Percentiles rank a stretch among this genome's conserved stretches.
Evolutionary conservation across 2,888 invertebrate genomes (phyloP).

Genomic region (Empis stercorea): DNA sequence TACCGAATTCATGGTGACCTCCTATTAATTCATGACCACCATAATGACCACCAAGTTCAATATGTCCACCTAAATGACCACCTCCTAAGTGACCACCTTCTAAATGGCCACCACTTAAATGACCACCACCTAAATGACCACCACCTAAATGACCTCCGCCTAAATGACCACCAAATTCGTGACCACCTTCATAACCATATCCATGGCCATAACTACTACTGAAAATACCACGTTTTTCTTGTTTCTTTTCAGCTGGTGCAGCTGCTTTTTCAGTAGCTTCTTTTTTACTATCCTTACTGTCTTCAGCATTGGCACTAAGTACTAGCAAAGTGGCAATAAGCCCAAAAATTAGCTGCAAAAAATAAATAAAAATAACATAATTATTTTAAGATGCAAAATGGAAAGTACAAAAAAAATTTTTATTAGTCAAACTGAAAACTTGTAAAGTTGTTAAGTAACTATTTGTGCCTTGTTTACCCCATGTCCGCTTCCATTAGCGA

Average conservation of each 20-base stretch:
- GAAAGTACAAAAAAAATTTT: conserved; percentile 5
- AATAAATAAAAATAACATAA: conserved; percentile 2
- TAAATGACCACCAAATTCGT: conserved; percentile 20
- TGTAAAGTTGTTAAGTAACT: neutral
- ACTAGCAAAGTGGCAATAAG: conserved; percentile 46
- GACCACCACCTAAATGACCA: conserved; percentile 17
- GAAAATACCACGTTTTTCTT: conserved; percentile 61
- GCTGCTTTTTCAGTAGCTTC: conserved; percentile 26
- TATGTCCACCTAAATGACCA: conserved; percentile 9
- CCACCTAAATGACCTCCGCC: conserved; percentile 25
- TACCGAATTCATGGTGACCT: conserved; percentile 13
- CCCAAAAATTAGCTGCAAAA: conserved; percentile 30
- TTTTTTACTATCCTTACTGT: conserved; percentile 36
- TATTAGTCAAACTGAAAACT: neutral
- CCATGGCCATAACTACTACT: conserved; percentile 27
- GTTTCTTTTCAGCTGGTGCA: conserved; percentile 52
- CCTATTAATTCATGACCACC: conserved; percentile 3
- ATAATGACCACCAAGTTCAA: conserved; percentile 18
- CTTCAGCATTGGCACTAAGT: conserved; percentile 43
- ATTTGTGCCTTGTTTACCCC: neutral
- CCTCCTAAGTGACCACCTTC: conserved; percentile 19
- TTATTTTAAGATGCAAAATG: conserved; percentile 2
- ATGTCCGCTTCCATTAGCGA: too few relatives aligned
- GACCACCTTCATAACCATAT: conserved; percentile 17
- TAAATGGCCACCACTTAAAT: conserved; percentile 24